Evolutionary conservation across 2,797 vertebrate genomes (phyloP).

Genomic region (Alcedo quadribrachys): DNA sequence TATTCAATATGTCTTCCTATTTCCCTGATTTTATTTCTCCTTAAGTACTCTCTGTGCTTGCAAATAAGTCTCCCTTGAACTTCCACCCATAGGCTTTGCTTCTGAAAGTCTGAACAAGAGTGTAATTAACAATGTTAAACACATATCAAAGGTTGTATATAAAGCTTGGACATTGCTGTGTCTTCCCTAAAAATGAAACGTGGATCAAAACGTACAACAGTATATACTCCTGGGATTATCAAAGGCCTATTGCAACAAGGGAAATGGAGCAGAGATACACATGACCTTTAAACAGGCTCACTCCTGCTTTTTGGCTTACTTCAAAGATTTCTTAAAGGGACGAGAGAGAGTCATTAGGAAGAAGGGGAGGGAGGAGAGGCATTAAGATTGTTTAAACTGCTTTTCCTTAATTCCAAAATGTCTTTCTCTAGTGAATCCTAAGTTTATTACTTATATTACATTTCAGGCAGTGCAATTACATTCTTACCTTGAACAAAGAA

Average conservation of each 20-base stretch:
- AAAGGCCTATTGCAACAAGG: neutral
- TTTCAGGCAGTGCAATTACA: constrained; percentile 23
- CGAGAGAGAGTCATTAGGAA: neutral
- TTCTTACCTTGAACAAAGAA: constrained; percentile 60
- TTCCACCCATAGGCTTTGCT: constrained; percentile 19
- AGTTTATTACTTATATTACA: neutral
- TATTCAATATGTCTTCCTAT: constrained; percentile 39
- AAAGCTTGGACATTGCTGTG: neutral
- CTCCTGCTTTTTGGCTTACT: constrained; percentile 3
- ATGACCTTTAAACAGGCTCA: constrained; percentile 49
- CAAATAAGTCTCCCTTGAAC: constrained; percentile 46
- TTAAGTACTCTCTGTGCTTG: constrained; percentile 16
- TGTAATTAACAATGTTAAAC: constrained; percentile 45
- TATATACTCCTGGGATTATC: neutral
- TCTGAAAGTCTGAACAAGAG: constrained; percentile 12
- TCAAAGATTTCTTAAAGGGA: constrained; percentile 29
- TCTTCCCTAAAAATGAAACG: constrained; percentile 4
- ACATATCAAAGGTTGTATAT: constrained; percentile 2
- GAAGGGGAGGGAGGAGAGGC: neutral
- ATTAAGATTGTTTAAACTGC: constrained; percentile 8
- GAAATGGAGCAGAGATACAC: neutral
- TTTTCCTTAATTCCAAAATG: constrained; percentile 36
- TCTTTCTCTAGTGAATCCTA: constrained; percentile 22
- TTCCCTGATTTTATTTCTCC: constrained; percentile 70
- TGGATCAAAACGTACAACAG: neutral